Evolutionary conservation across 2,113 vertebrate genomes (phyloP), one percentile per base, ranked within the genome.

Genomic region (Balaeniceps rex): DNA sequence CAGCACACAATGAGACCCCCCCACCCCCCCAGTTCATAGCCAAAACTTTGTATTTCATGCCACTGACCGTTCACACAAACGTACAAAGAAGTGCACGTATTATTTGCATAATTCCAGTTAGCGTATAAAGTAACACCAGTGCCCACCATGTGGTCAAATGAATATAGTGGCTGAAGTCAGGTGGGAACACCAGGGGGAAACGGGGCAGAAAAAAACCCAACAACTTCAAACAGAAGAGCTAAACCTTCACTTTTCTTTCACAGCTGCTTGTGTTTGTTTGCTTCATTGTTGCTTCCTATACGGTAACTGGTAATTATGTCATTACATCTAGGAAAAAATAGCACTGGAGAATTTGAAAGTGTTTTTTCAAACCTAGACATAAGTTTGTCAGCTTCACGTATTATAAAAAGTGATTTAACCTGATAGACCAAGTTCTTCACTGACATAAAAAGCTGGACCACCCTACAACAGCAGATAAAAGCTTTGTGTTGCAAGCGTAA

Each of bases 251-350:
- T 92, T 94, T 81, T 82, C 23, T 75, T 71, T 79, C 40, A 55
- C 19, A 93, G 91, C 34, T 68, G 74, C 44, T 84, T 69, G 54
- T 61, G 38, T 65, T 66, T 94, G 58, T 86, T 88, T 80, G 82
- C 61, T 93, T 66, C 88, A 52, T 17, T 94, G 49, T 78, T 92
- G 68, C 61, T 51, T 84, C 87, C 77, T 83, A 87, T 51, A 87
- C 4, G 4, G 42, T 57, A 96, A 91, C 83, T 52, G 47, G 13
- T 69, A 87, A 95, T 96, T 96, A 94, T 91, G 77, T 95, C 58
- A 82, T 96, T 94, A 95, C 10, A 23, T 84, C 94, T 60, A 93
- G 64, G 83, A 88, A 96, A 94, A 93, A 93, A 88, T 49, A 94
- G 80, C 70, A 65, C 52, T 29, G 44, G 69, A 61, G 68, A 79